These are phyloP conservation scores for Cottus gobio DNA, from an alignment of 2,113 vertebrate genomes.

Conservation along the genomic window DNA sequence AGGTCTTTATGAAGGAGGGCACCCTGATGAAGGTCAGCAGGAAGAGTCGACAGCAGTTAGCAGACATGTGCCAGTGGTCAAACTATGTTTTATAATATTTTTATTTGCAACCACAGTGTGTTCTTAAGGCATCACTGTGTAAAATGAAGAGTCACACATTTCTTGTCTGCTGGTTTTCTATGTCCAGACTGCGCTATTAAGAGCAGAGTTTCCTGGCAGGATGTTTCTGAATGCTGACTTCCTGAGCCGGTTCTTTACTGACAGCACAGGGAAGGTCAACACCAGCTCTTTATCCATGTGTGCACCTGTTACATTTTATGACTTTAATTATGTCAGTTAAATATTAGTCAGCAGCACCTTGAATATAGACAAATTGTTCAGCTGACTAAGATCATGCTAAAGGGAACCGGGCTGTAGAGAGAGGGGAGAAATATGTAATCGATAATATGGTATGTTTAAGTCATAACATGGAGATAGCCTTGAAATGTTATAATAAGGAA, in stretches of 20 bases:
- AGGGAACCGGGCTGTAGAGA: not conserved
- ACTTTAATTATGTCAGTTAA: not conserved
- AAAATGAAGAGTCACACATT: slow-evolving; percentile 26
- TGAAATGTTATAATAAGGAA: slow-evolving; percentile 28
- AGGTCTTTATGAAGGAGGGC: slow-evolving; percentile 98
- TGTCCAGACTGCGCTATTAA: slow-evolving; percentile 76
- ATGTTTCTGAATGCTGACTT: slow-evolving; percentile 87
- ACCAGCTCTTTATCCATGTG: slow-evolving; percentile 26
- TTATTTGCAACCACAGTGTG: not conserved
- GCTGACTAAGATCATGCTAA: slow-evolving; percentile 1
- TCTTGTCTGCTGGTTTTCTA: slow-evolving; percentile 49
- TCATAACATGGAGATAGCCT: not conserved
- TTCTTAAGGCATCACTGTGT: slow-evolving; percentile 3
- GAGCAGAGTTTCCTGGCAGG: slow-evolving; percentile 85
- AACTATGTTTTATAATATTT: not conserved
- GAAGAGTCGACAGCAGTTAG: slow-evolving; percentile 84
- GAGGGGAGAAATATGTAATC: slow-evolving; percentile 57
- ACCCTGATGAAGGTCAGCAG: slow-evolving; percentile 95
- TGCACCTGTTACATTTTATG: slow-evolving; percentile 16
- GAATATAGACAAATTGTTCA: not conserved
- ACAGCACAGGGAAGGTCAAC: slow-evolving; percentile 77
- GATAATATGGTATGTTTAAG: slow-evolving; percentile 59
- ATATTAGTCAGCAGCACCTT: slow-evolving; percentile 7
- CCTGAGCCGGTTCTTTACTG: slow-evolving; percentile 80
- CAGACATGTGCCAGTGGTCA: not conserved